A percentile compares a stretch with the other conserved stretches of the same genome.
phyloP scores from a whole-genome alignment of 2,888 invertebrate species.

The Pandemis corylana region DNA sequence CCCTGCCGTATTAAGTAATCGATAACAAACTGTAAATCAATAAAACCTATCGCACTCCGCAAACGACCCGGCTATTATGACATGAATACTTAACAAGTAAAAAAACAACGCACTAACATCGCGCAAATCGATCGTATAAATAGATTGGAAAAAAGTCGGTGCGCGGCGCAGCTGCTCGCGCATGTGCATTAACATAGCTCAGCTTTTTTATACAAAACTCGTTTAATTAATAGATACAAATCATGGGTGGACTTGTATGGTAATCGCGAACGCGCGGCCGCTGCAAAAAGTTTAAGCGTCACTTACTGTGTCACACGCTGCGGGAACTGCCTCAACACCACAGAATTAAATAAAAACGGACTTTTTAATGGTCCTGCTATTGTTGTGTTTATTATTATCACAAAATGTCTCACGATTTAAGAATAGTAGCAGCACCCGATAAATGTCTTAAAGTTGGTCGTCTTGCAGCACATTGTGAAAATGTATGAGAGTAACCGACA shows the following conservation, averaged over 20 bases:
- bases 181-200: constrained; percentile 7
- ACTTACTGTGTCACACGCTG: not conserved
- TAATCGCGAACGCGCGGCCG: not conserved
- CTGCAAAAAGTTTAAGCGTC: not conserved
- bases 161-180: constrained; percentile 10
- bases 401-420: too few species aligned
- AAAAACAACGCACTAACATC: constrained; percentile 22
- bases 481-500: too few species aligned
- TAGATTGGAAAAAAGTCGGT: constrained; percentile 17
- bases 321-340: too few species aligned
- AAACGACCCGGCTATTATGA: not conserved
- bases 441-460: too few species aligned
- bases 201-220: constrained; percentile 24
- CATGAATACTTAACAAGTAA: constrained; percentile 3
- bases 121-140: constrained; percentile 37
- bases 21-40: constrained; percentile 10
- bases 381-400: too few species aligned
- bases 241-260: constrained; percentile 23
- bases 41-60: constrained; percentile 14
- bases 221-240: constrained; percentile 39
- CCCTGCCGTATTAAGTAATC: not conserved
- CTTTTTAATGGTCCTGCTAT: too few species aligned
- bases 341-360: too few species aligned
- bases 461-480: too few species aligned
- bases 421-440: too few species aligned